Conservation (phyloP, 2,888 invertebrate genomes). For the Drosophila rellima region DNA sequence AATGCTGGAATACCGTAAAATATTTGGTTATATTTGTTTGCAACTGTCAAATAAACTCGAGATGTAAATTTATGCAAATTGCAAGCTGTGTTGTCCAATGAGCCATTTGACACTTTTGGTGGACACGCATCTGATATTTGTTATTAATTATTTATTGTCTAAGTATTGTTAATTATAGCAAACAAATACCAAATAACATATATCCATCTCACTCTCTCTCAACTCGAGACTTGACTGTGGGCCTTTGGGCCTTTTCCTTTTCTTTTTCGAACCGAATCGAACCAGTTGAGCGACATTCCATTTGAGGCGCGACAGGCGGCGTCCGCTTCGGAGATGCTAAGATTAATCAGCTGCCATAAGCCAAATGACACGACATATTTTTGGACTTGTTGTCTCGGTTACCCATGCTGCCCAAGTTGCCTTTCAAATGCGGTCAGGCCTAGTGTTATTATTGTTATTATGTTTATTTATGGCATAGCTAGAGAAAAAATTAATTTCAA, state of each 20-base stretch:
- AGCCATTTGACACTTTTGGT: slow-evolving; percentile 75
- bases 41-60: slow-evolving; percentile 47
- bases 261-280: slow-evolving; percentile 48
- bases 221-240: slow-evolving; percentile 7
- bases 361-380: slow-evolving; percentile 79
- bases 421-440: slow-evolving; percentile 36
- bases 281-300: slow-evolving; percentile 79
- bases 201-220: slow-evolving; percentile 30
- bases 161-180: slow-evolving; percentile 71
- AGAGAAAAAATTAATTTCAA: slow-evolving; percentile 74
- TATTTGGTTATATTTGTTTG: slow-evolving; percentile 16
- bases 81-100: slow-evolving; percentile 73
- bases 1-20: slow-evolving; percentile 5
- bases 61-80: slow-evolving; percentile 75
- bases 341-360: slow-evolving; percentile 81
- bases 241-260: slow-evolving; percentile 66
- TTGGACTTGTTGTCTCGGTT: slow-evolving; percentile 34
- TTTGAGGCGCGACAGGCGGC: slow-evolving; percentile 73
- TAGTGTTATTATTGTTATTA: slow-evolving; percentile 72
- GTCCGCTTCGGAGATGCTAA: slow-evolving; percentile 70
- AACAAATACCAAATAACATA: slow-evolving; percentile 44
- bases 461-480: slow-evolving; percentile 72
- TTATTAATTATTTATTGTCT: slow-evolving; percentile 76
- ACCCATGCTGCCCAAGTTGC: slow-evolving; percentile 17
- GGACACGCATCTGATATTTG: slow-evolving; percentile 60